Evolutionary conservation across 1,140 invertebrate genomes (phyloP), one percentile per base, ranked within the genome.

Genomic region (Drosophila prosaltans): DNA sequence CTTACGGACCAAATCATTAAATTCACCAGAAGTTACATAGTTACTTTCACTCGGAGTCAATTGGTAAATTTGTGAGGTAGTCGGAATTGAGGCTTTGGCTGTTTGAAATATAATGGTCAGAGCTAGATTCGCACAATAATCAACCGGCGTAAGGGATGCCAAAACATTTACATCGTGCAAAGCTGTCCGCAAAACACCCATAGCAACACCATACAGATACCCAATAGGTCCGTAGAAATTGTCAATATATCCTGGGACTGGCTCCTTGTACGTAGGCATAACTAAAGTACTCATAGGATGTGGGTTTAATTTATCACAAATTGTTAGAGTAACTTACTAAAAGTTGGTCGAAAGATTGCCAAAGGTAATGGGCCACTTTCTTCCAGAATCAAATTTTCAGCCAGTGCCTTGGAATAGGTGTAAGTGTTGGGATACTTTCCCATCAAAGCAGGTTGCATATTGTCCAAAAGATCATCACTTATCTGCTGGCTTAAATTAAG

Each of bases 191-290:
- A 98, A 84, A 1, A 97, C 92, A n/a, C 97, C 97, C 43, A 95
- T 94, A 8, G 95, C 96, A 36, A 94, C 94, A 1, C 95, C 95
- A 10, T 94, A 94, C 5, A 95, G 72, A 0, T 95, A 92, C 28
- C 95, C 97, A 65, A 96, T 97, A 2, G 97, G 96, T 54, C 97
- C 97, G 91, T 98, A 98, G 76, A 97, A 93, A 85, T 98, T 98
- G 91, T 98, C 97, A 45, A 98, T 97, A 96, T 97, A 98, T 1
- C 96, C 95, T 21, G 90, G 72, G 0, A 94, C 74, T 0, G 95
- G 95, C 72, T 98, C 97, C 69, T 95, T 94, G 92, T 95, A 96
- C 1, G 96, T 95, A 0, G 96, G 96, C 24, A 97, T 94, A 32
- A 98, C 97, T 95, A 51, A 26, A 60, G 54, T 7, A 7, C 16